phyloP scores from a whole-genome alignment of 35 echinoderm and acorn worm genomes.

The Patiria miniata region DNA sequence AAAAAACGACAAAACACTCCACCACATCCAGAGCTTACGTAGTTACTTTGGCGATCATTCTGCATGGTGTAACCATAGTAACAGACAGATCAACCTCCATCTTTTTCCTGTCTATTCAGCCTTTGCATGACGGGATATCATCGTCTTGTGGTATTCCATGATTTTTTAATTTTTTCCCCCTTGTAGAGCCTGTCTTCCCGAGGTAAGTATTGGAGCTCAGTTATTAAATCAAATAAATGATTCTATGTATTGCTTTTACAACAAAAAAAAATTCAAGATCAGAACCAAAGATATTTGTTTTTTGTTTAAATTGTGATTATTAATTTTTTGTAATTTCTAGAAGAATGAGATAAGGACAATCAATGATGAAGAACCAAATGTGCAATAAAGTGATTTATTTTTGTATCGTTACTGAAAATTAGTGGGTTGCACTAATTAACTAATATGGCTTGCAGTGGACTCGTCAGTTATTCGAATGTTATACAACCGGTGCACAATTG shows the following conservation, averaged over 20 bases:
- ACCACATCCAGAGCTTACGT: conserved; percentile 1
- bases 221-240: neutral
- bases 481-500: too few species aligned
- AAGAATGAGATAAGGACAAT: conserved; percentile 16
- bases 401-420: conserved; percentile 25
- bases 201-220: neutral
- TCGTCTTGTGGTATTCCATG: conserved; percentile 23
- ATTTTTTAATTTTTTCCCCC: neutral
- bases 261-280: too few species aligned
- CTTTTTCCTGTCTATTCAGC: neutral
- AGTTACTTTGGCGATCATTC: conserved; percentile 22
- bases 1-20: neutral
- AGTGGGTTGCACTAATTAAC: conserved; percentile 48
- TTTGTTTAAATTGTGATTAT: neutral
- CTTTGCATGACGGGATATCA: conserved; percentile 18
- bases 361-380: conserved; percentile 17
- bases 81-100: conserved; percentile 10
- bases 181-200: conserved; percentile 21
- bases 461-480: too few species aligned
- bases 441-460: conserved; percentile 22
- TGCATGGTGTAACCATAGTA: conserved; percentile 10
- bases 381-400: conserved; percentile 51
- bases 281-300: conserved; percentile 15
- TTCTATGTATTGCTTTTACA: too few species aligned
- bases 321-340: neutral